Evolutionary conservation across 2,797 vertebrate species (phyloP), one percentile per base, ranked within the genome.

Genomic region (Remorina albescens): DNA sequence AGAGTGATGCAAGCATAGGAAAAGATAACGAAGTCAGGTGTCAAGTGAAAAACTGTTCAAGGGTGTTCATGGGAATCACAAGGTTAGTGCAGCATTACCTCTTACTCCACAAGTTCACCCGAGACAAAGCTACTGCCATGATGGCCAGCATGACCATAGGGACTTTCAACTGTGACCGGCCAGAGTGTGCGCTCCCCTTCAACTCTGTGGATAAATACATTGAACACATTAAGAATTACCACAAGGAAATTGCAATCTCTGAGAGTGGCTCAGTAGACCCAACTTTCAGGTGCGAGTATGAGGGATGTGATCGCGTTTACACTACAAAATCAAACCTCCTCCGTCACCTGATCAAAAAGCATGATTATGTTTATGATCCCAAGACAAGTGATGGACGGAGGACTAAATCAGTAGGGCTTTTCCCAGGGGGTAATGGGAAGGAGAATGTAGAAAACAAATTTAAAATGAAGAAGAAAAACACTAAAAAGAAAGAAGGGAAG

Each of bases 301-400:
- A 97, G 42, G 95, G 86, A 32, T 99, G 98, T 39, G 97, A 99
- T 81, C 95, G 98, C 15, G 96, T 97, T 80, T 99, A 99, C 89
- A 97, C 97, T 49, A 99, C 98, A 15, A 96, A 98, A 74, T 99
- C 98, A 8, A 99, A 99, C 90, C 96, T 99, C 46, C 94, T 99
- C 61, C 95, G 98, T 34, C 98, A 99, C 86, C 96, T 99, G 80
- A 98, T 99, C 91, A 98, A 97, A 92, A 99, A 99, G 84, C 98
- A 99, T 55, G 94, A 97, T 36, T 96, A 98, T 55, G 94, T 95
- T 78, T 97, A 94, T 82, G 92, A 95, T 78, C 90, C 93, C 2
- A 93, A 89, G 90, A 71, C 83, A 25, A 94, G 78, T 47, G 93
- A 92, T 2, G 84, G 89, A 9, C 85, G 92, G 54, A 80, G 87